Percentiles rank a stretch among this genome's conserved stretches.
Evolutionary conservation across 1,140 invertebrate genomes (phyloP).

Genomic region (Mya arenaria): DNA sequence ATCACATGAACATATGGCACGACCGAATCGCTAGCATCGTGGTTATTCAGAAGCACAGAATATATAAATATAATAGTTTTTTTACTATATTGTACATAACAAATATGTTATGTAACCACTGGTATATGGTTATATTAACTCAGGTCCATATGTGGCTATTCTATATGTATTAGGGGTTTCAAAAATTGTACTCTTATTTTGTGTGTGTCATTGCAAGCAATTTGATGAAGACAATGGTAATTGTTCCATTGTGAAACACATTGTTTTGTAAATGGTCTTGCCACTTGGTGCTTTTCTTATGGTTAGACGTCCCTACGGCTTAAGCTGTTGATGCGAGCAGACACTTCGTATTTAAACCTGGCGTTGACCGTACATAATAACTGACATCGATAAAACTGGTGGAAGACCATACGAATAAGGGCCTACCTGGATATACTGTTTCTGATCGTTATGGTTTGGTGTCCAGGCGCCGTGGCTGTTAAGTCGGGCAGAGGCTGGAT

Average conservation of each 20-base stretch:
- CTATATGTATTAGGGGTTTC: no score
- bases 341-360: background rate
- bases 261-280: background rate
- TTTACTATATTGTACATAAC: background rate
- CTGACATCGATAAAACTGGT: background rate
- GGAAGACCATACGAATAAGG: background rate
- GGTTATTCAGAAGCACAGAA: background rate
- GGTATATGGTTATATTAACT: no score
- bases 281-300: background rate
- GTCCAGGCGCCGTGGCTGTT: conserved; percentile 72
- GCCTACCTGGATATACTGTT: conserved; percentile 70
- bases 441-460: conserved; percentile 64
- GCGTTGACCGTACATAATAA: background rate
- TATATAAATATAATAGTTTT: background rate
- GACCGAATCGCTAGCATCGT: no score
- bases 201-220: no score
- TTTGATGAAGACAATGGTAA: background rate
- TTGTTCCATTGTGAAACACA: background rate
- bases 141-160: no score
- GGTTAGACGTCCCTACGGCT: background rate
- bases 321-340: background rate
- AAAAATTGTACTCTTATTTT: no score
- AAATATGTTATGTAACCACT: background rate
- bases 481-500: conserved; percentile 74
- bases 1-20: no score